Base-by-base conservation (phyloP, 1,140 invertebrate genomes). In the Phymorhynchus buccinoides region DNA sequence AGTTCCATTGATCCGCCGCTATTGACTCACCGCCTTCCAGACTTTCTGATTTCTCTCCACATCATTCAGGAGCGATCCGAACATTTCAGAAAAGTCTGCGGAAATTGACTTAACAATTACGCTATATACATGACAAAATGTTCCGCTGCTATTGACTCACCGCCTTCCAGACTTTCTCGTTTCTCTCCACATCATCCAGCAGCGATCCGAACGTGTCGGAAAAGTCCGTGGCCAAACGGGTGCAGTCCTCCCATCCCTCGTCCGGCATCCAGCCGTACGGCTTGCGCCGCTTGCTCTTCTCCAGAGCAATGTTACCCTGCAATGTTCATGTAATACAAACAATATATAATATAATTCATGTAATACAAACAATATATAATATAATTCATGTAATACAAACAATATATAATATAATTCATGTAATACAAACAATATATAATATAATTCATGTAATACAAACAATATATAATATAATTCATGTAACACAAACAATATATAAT, bases 241-340 rank as follows among this genome's bases (percentile, higher is more conserved):
- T 92, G 85, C 97, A 93, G 92, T 98, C 96, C 91, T 96, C 95
- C 97, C 97, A 98, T 75, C 95, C 95, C 90, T 96, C 92, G 3
- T 95, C 89, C 0, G 95, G 92, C 83, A 98, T 93, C 96, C 97
- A 98, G 1, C 93, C 89, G 37, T 95, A 95, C 1, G 96, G 96
- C 93, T 95, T 96, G 32, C 92, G 89, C 48, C 94, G 93, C 4
- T 94, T 90, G n/a, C 96, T 94, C 89, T 96, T 96, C 88, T 97
- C 96, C 42, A 97, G 91, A 0, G 95, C 94, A 1, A 97, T 95
- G 88, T 95, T 96, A 37, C 97, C 97, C 92, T 93, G 80, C 39
- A 88, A 85, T 22, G 18, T 79, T 9, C 35, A 84, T 83, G 22
- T 84, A 22, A 66, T n/a, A 30, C n/a, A n/a, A n/a, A n/a, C n/a